A percentile compares a stretch with the other conserved stretches of the same genome.
phyloP scores from a whole-genome alignment of 2,888 invertebrate species.

The Nomada flava region DNA sequence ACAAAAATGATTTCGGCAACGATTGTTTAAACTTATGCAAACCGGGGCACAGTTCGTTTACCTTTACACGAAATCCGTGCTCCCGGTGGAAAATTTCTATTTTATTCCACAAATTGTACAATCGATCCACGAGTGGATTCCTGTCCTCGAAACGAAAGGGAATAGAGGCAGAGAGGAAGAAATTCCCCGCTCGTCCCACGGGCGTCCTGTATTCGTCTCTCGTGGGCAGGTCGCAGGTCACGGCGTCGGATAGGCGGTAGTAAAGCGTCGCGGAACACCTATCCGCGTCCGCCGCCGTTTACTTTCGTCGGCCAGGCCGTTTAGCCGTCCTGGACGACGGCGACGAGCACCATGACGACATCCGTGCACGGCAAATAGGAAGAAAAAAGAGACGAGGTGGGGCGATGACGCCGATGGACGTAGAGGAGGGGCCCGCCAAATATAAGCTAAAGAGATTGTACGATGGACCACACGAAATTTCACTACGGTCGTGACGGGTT shows the following conservation, averaged over 20 bases:
- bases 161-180: conserved; percentile 39
- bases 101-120: too few species aligned
- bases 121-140: neutral
- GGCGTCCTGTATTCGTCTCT: conserved; percentile 56
- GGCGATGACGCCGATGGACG: conserved; percentile 66
- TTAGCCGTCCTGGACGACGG: conserved; percentile 61
- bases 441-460: conserved; percentile 83
- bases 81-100: too few species aligned
- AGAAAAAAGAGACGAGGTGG: conserved; percentile 75
- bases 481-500: conserved; percentile 78
- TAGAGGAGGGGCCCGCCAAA: conserved; percentile 81
- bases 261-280: conserved; percentile 44
- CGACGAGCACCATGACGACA: conserved; percentile 61
- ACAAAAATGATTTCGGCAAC: too few species aligned
- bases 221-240: conserved; percentile 72
- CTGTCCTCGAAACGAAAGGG: conserved; percentile 23
- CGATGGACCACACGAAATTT: conserved; percentile 83
- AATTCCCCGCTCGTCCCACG: conserved; percentile 25
- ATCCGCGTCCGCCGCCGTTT: conserved; percentile 71
- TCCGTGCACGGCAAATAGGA: conserved; percentile 63
- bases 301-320: conserved; percentile 72
- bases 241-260: conserved; percentile 50
- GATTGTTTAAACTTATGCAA: too few species aligned
- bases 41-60: too few species aligned
- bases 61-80: too few species aligned